Evolutionary conservation across 2,888 invertebrate species (phyloP).

Genomic region (Drosophila histrio): DNA sequence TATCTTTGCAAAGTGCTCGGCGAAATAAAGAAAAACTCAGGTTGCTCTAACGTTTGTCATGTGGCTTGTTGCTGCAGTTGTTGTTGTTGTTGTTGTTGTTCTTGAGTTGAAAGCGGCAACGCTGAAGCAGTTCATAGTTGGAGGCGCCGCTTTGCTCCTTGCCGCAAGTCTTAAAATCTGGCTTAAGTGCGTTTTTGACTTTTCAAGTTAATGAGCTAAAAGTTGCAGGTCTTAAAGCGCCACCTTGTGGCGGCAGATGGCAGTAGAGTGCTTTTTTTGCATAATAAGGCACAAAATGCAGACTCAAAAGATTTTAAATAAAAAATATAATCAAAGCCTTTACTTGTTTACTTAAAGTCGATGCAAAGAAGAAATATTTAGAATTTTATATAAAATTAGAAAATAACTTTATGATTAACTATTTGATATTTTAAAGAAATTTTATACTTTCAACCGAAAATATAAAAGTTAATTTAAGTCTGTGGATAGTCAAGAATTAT

Average conservation of each 20-base stretch:
- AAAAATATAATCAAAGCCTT: background rate
- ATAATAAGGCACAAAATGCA: background rate
- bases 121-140: conserved; percentile 11
- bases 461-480: too few species aligned
- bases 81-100: conserved; percentile 1
- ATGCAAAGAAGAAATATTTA: too few species aligned
- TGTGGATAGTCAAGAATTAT: too few species aligned
- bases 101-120: conserved; percentile 11
- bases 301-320: background rate
- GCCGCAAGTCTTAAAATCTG: conserved; percentile 15
- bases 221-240: conserved; percentile 20
- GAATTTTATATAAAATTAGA: too few species aligned
- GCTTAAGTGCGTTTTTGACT: conserved; percentile 59
- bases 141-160: conserved; percentile 11
- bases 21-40: conserved; percentile 35
- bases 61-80: conserved; percentile 3
- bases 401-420: too few species aligned
- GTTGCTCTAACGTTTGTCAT: conserved; percentile 51
- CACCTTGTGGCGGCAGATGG: background rate
- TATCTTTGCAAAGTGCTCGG: conserved; percentile 59
- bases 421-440: too few species aligned
- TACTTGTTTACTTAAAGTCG: too few species aligned
- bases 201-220: conserved; percentile 64
- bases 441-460: too few species aligned
- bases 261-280: background rate